Conservation (phyloP, 2,888 invertebrate species). For the Junonia oenone region DNA sequence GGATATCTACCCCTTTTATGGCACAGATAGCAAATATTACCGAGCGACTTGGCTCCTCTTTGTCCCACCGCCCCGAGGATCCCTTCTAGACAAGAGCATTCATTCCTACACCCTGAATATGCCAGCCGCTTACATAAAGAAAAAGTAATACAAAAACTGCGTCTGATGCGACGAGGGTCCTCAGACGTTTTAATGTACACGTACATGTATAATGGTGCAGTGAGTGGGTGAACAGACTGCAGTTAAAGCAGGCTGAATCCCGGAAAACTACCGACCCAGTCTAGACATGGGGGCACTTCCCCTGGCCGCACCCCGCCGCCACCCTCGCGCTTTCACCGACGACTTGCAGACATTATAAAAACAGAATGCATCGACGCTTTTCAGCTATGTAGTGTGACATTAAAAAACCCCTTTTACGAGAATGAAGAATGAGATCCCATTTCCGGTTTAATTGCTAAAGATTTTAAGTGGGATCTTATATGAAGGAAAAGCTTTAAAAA, state of each 20-base stretch:
- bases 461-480: background rate
- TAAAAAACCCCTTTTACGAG: constrained; percentile 48
- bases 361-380: constrained; percentile 63
- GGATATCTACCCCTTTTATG: constrained; percentile 23
- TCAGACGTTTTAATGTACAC: constrained; percentile 55
- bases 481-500: background rate
- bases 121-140: constrained; percentile 47
- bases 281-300: constrained; percentile 79
- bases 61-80: constrained; percentile 42
- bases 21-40: constrained; percentile 29
- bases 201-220: constrained; percentile 55
- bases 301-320: constrained; percentile 43
- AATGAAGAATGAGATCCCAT: constrained; percentile 19
- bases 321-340: constrained; percentile 63
- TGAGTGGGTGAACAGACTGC: constrained; percentile 76
- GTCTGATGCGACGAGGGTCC: constrained; percentile 67
- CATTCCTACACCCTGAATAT: constrained; percentile 40
- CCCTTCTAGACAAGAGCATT: constrained; percentile 54
- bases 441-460: constrained; percentile 21
- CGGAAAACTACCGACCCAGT: constrained; percentile 81
- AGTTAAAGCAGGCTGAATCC: constrained; percentile 76
- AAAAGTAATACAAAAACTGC: constrained; percentile 60
- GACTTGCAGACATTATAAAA: constrained; percentile 70
- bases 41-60: constrained; percentile 29
- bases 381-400: constrained; percentile 58